Percentiles rank a stretch among this genome's conserved stretches.
phyloP scores from a whole-genome alignment of 2,797 vertebrate genomes.

The Mus minutoides region DNA sequence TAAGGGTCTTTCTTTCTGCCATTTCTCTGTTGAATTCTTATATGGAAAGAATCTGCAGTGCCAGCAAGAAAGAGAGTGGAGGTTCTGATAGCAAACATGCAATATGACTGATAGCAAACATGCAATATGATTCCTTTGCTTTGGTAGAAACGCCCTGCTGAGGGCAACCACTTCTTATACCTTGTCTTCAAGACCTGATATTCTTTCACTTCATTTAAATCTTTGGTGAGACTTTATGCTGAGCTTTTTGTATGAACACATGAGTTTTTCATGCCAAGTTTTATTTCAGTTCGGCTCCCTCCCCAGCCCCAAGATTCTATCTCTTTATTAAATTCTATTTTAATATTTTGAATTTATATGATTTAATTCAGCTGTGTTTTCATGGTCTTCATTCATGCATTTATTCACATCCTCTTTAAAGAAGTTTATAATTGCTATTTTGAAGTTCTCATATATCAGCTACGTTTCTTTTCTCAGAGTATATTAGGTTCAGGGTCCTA shows the following conservation, averaged over 20 bases:
- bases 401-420: not conserved
- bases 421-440: not conserved
- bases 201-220: not conserved
- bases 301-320: not conserved
- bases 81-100: not conserved
- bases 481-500: not conserved
- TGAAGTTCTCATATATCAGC: not conserved
- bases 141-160: not conserved
- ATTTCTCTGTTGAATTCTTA: not conserved
- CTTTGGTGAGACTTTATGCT: not conserved
- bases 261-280: not conserved
- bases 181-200: not conserved
- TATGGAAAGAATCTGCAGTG: not conserved
- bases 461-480: not conserved
- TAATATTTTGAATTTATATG: not conserved
- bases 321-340: not conserved
- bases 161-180: not conserved
- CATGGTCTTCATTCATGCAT: not conserved
- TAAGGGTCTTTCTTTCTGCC: not conserved
- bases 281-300: not conserved
- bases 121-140: not conserved
- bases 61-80: not conserved
- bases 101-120: not conserved
- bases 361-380: not conserved
- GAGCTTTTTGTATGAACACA: not conserved